These are phyloP conservation scores for Coregonus suidteri DNA, from an alignment of 2,797 vertebrate species.

Conservation along the genomic window DNA sequence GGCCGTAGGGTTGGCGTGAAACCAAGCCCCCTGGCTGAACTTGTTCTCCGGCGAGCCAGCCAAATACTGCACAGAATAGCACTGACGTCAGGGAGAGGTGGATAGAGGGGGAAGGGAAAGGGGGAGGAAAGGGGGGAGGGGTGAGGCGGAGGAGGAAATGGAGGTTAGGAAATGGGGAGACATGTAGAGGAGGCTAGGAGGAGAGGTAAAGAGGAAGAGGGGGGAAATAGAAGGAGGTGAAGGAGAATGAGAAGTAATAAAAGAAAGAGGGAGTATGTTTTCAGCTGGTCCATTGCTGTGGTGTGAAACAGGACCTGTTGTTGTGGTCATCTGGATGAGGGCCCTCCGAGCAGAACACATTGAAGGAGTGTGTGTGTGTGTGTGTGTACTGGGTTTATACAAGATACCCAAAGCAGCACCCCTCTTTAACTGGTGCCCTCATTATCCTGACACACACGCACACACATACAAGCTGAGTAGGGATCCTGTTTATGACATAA, in stretches of 20 bases:
- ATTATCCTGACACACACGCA: no score
- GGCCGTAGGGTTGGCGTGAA: slow-evolving; percentile 26
- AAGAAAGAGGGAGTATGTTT: not conserved
- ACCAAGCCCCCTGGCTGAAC: slow-evolving; percentile 57
- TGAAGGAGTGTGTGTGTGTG: not conserved
- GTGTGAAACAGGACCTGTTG: not conserved
- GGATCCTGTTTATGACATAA: no score
- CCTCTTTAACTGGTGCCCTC: no score
- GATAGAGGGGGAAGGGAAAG: not conserved
- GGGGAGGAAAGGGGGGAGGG: not conserved
- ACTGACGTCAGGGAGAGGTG: slow-evolving; percentile 18
- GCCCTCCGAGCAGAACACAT: not conserved
- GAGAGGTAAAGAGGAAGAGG: not conserved
- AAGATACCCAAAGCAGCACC: no score
- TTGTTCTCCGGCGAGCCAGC: slow-evolving; percentile 38
- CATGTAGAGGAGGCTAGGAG: slow-evolving; percentile 13
- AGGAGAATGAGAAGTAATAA: not conserved
- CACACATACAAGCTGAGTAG: no score
- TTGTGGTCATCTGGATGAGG: not conserved
- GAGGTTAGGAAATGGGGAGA: not conserved
- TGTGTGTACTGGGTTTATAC: no score
- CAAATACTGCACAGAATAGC: slow-evolving; percentile 43
- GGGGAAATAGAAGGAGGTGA: not conserved
- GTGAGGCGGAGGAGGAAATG: not conserved
- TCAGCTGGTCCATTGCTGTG: not conserved